A percentile compares a stretch with the other conserved stretches of the same genome.
These are phyloP conservation scores for Epinephelus coioides DNA, from an alignment of 2,797 vertebrate genomes.

Conservation along the genomic window DNA sequence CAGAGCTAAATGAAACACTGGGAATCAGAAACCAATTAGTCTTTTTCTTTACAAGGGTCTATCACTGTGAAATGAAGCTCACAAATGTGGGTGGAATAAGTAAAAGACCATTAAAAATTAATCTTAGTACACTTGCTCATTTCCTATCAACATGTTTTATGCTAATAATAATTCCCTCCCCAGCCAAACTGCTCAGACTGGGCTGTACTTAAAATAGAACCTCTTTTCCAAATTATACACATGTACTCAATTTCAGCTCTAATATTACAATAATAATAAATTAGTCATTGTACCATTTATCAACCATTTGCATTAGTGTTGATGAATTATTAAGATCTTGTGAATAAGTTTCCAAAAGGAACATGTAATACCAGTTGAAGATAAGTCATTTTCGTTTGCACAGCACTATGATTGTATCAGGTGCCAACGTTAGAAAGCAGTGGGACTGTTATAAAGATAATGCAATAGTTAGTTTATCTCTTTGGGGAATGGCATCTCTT, in stretches of 20 bases:
- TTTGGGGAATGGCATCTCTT: constrained; percentile 8
- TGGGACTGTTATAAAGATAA: constrained; percentile 47
- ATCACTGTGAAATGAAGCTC: constrained; percentile 21
- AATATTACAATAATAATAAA: constrained; percentile 86
- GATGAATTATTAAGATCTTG: constrained; percentile 83
- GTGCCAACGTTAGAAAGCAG: constrained; percentile 24
- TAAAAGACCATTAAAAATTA: constrained; percentile 44
- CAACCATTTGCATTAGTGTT: constrained; percentile 83
- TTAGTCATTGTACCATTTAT: constrained; percentile 84
- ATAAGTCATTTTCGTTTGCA: constrained; percentile 68
- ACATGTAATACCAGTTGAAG: constrained; percentile 75
- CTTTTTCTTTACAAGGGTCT: not conserved
- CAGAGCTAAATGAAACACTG: constrained; percentile 32
- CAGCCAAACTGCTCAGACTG: constrained; percentile 38
- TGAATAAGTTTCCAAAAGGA: constrained; percentile 80
- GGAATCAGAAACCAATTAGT: constrained; percentile 42
- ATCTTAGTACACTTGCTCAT: constrained; percentile 50
- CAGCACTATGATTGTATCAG: constrained; percentile 26
- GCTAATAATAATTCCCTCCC: constrained; percentile 52
- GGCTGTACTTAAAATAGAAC: constrained; percentile 79
- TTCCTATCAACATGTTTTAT: constrained; percentile 69
- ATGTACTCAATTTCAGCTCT: constrained; percentile 78
- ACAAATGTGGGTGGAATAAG: constrained; percentile 33
- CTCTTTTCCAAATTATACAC: constrained; percentile 75
- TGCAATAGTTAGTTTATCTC: constrained; percentile 42